Evolutionary conservation across 1,140 invertebrate species (phyloP), one percentile per base, ranked within the genome.

Genomic region (Sweltsa coloradensis): DNA sequence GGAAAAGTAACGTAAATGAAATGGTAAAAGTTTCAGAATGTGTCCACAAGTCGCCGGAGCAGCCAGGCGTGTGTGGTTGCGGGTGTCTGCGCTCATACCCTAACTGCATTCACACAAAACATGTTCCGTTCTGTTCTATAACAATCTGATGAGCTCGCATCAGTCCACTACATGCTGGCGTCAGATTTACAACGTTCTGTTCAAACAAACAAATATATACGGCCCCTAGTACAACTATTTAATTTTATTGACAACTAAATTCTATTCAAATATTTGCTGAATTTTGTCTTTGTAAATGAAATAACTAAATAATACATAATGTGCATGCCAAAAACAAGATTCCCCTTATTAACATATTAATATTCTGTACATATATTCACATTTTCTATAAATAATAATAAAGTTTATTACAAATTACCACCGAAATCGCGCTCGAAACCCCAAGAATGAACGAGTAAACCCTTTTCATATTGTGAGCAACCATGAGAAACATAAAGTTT

Each of bases 251-350:
- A 46, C 49, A 45, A 45, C 31, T 49, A 39, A 49, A 37, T 49
- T 47, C 24, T 50, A 51, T 41, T 25, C 50, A 47, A 45, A 52
- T 34, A 25, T 49, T 46, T 43, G 42, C 44, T 49, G 45, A 53
- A 47, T 51, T 54, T 46, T 51, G 43, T 54, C 47, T 49, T 36
- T 50, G 42, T 47, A 51, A 45, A 54, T 41, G 23, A 37, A 54
- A n/a, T 45, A 45, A 36, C 26, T 37, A 45, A 27, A 18, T 39
- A 45, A 31, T n/a, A n/a, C 36, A 31, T 47, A 51, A 49, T 53
- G 51, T 50, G 53, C 53, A 55, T 52, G 48, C 41, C 31, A 34
- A 24, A 37, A 18, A 39, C 11, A n/a, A n/a, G n/a, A 18, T 45
- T 43, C 39, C 34, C 27, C 31, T 23, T 27, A 41, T 45, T 45